Base-by-base conservation (phyloP, 92 coral and sea anemone genomes). In the Diadumene lineata region DNA sequence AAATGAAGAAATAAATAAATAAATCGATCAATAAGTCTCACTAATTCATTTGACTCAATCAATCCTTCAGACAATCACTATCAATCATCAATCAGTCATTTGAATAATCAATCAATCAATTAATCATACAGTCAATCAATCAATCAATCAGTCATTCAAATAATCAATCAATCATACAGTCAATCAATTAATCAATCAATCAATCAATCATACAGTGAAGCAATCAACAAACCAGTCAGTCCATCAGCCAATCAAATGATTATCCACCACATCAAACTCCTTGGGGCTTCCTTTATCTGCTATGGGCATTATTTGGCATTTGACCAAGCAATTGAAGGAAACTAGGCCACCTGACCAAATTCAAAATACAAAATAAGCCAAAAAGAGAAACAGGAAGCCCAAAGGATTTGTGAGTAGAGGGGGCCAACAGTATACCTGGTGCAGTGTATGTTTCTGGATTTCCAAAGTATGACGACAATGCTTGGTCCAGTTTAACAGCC, bases 401-500 rank as follows among this genome's bases (percentile, higher is more conserved):
- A 26, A 7, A 58, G 1, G 64, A 8, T 2, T 9, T 53, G 3
- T 19, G 31, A 1, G 33, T 1, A 29, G 21, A 31, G 60, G 23
- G 1, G 22, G 0, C 2, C 62, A 17, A 0, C n/a, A n/a, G 16
- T 17, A 32, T 66, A 89, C 97, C 97, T 76, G 93, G 93, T 50
- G 81, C 93, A 33, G 79, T 50, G 70, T 90, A 88, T 29, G 85
- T 88, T 46, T 81, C 82, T 32, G 99, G 94, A 50, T 92, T 78
- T 0, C 99, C 99, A 82, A 96, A 92, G 69, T 92, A 96, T 1
- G 76, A 70, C 11, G 91, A 50, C 23, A 96, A 60, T 4, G 99
- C 99, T 48, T 92, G 89, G 70, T 96, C 99, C 51, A 96, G 60
- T 60, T 92, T 91, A 29, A 87, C 29, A 11, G 92, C 97, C 97